Evolutionary conservation across 2,888 invertebrate species (phyloP), one percentile per base, ranked within the genome.

Genomic region (Catocala nupta): DNA sequence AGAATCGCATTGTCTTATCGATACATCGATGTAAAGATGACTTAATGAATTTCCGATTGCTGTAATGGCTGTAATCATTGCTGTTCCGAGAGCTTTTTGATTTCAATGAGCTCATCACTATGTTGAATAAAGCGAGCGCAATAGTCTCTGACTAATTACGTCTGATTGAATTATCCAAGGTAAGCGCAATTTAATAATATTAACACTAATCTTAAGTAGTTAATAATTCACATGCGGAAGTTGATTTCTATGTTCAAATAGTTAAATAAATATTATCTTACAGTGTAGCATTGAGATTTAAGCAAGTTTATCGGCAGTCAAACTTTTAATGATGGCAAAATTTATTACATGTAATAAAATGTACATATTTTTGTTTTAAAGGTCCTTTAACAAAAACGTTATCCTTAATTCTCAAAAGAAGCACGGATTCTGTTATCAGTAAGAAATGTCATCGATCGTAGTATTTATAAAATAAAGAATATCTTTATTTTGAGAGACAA

Each of bases 31-130:
- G 73, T 76, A 73, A 66, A 68, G 66, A 77, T 68, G 78, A 75
- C 72, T 77, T 74, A 80, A 80, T 79, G 74, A 76, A 71, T 79
- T 82, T 81, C 78, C 80, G 70, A 81, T 83, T 69, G 69, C 68
- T 68, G 63, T 69, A 75, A 79, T 81, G 68, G 65, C 65, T 65
- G 64, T 70, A 78, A 68, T 78, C 65, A 71, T 61, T 50, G 55
- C 55, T 54, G 52, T 75, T 73, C 68, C 51, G 48, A 70, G 69
- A 77, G 68, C 77, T 72, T 76, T 73, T 71, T 63, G 64, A 73
- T 50, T 77, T 67, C 64, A 75, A 76, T 76, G 59, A 73, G 52
- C 62, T 74, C 49, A 65, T 59, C 58, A 73, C 65, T 66, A 68
- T 9, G 39, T 70, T 56, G 49, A 55, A 53, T 73, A 25, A 50